phyloP scores from a whole-genome alignment of 2,113 vertebrate species.

The Struthio camelus region DNA sequence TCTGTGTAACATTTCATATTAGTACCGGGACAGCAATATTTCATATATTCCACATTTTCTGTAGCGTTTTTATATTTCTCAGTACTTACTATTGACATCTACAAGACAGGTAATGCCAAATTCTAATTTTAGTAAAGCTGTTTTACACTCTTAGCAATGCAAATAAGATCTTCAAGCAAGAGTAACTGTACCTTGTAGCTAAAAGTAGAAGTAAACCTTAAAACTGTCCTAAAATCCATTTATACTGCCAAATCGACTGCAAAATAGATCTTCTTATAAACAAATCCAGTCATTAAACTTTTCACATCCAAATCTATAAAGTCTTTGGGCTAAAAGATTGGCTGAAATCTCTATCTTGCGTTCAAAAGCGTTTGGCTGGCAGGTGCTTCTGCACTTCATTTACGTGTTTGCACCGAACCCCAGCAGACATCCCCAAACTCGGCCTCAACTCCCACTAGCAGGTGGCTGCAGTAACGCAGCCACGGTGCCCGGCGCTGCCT shows the following conservation, averaged over 20 bases:
- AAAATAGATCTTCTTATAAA: neutral
- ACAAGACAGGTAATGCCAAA: neutral
- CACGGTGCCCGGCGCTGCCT: neutral
- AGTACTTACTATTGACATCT: neutral
- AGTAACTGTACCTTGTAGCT: neutral
- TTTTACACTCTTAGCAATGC: neutral
- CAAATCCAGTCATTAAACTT: neutral
- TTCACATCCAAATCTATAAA: neutral
- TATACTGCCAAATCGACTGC: neutral
- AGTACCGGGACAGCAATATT: neutral
- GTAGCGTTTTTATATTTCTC: too few relatives aligned
- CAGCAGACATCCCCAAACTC: neutral
- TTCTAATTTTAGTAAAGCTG: neutral
- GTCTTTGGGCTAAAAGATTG: neutral
- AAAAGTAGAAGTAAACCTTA: neutral
- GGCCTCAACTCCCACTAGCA: neutral
- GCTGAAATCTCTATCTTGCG: neutral
- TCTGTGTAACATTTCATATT: neutral
- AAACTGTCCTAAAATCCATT: neutral
- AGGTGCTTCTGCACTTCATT: neutral
- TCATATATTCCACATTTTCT: too few relatives aligned
- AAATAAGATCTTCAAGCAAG: neutral
- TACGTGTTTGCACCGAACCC: neutral
- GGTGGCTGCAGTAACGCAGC: accelerated
- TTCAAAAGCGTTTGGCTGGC: neutral